phyloP scores from a whole-genome alignment of 2,113 vertebrate genomes.

The Shinisaurus crocodilurus region DNA sequence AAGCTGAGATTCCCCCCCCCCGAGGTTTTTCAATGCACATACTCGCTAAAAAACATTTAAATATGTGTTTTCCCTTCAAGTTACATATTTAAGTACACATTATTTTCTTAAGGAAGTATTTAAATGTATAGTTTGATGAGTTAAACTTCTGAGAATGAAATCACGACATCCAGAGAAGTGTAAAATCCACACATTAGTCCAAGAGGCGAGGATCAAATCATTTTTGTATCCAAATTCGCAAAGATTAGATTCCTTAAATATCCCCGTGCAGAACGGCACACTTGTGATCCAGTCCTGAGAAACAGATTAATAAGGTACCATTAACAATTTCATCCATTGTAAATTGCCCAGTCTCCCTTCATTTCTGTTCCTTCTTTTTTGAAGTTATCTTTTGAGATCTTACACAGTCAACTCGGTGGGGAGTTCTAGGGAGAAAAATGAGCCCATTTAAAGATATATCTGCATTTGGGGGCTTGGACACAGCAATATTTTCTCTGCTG shows the following conservation, averaged over 20 bases:
- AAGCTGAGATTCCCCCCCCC: no score
- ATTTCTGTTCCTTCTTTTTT: background rate
- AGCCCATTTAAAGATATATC: slow-evolving; percentile 14
- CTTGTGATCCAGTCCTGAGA: background rate
- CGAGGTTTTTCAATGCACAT: no score
- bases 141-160: background rate
- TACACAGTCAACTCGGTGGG: background rate
- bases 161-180: background rate
- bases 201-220: background rate
- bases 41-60: no score
- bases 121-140: background rate
- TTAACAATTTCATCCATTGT: background rate
- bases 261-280: background rate
- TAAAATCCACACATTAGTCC: background rate
- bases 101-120: background rate
- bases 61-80: no score
- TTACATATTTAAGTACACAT: no score
- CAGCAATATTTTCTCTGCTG: slow-evolving; percentile 14
- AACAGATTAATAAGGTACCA: background rate
- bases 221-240: background rate
- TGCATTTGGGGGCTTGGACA: slow-evolving; percentile 29
- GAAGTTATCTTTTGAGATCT: background rate
- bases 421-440: slow-evolving; percentile 11
- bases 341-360: background rate
- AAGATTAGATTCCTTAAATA: background rate